Evolutionary conservation across 2,113 vertebrate genomes (phyloP), one percentile per base, ranked within the genome.

Genomic region (Trachemys scripta): DNA sequence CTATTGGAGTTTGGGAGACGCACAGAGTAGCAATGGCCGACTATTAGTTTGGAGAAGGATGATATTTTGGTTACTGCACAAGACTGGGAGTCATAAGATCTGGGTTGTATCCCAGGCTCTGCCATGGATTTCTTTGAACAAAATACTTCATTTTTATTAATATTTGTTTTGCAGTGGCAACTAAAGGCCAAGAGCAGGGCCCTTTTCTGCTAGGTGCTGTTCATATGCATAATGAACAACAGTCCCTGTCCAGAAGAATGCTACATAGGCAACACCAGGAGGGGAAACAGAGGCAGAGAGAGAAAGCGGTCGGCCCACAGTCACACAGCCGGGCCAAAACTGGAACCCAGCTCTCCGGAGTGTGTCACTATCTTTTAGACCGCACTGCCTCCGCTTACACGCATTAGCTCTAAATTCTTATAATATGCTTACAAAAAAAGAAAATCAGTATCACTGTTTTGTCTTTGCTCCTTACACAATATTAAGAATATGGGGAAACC

Each of bases 21-120:
- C 82, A 65, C 4, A 87, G 85, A 89, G 89, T 84, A 95, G 35
- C 91, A 93, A 93, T 90, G 87, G 27, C 16, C 14, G 83, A 87
- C 1, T 72, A 56, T 59, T 47, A 31, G 29, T 91, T 94, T 95
- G 80, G 22, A 87, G 51, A 94, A 87, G 0, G 8, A n/a, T 78
- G 14, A 0, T 84, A 13, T 86, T 96, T 91, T 89, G 51, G 38
- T 51, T 82, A 45, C 27, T 35, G 29, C 75, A 82, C 0, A 65
- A 57, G 6, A 29, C 1, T 81, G 86, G 80, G 11, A 90, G 53
- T 10, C 35, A 4, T 42, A 92, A 59, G 31, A 25, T 49, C 4
- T 81, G 3, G 20, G 25, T 29, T 24, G 79, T 82, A 85, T 20
- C 12, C 38, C 49, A 72, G 2, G 10, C 0, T 89, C 83, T 50